phyloP scores from a whole-genome alignment of 35 echinoderm and acorn worm species.

The Apostichopus japonicus region DNA sequence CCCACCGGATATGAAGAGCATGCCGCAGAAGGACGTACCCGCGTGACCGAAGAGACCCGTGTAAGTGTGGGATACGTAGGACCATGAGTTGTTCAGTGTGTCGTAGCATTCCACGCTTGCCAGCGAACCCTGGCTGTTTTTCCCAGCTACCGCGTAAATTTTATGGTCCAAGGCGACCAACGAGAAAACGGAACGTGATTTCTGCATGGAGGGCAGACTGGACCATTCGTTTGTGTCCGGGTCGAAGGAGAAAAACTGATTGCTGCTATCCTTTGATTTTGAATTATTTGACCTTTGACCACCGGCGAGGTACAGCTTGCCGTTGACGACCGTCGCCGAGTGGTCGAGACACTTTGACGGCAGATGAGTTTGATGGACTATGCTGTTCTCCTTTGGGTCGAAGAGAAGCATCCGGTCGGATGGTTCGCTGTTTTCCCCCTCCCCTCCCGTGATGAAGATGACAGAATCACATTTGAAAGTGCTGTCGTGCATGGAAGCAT shows the following conservation, averaged over 20 bases:
- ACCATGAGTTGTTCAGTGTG: constrained; percentile 67
- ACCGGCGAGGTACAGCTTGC: constrained; percentile 82
- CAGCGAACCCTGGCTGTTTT: constrained; percentile 83
- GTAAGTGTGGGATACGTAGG: constrained; percentile 63
- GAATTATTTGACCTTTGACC: constrained; percentile 80
- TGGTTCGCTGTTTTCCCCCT: constrained; percentile 57
- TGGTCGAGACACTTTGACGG: constrained; percentile 77
- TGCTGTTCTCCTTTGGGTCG: constrained; percentile 54
- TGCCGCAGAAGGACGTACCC: constrained; percentile 61
- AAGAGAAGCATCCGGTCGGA: constrained; percentile 59
- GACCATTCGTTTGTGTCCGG: constrained; percentile 64
- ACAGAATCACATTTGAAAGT: constrained; percentile 1
- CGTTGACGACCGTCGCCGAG: constrained; percentile 51
- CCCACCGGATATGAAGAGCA: constrained; percentile 80
- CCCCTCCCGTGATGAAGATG: constrained; percentile 67
- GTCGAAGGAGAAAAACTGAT: constrained; percentile 70
- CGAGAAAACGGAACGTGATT: constrained; percentile 74
- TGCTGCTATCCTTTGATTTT: constrained; percentile 78
- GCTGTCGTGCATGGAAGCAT: background rate
- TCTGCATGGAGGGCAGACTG: constrained; percentile 82
- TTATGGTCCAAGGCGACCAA: constrained; percentile 59
- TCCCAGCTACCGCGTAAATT: constrained; percentile 85
- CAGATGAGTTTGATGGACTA: constrained; percentile 41
- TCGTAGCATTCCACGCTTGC: constrained; percentile 86
- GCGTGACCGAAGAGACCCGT: constrained; percentile 81